Base-by-base conservation (phyloP, 2,888 invertebrate species). In the Rhorus exstirpatorius region DNA sequence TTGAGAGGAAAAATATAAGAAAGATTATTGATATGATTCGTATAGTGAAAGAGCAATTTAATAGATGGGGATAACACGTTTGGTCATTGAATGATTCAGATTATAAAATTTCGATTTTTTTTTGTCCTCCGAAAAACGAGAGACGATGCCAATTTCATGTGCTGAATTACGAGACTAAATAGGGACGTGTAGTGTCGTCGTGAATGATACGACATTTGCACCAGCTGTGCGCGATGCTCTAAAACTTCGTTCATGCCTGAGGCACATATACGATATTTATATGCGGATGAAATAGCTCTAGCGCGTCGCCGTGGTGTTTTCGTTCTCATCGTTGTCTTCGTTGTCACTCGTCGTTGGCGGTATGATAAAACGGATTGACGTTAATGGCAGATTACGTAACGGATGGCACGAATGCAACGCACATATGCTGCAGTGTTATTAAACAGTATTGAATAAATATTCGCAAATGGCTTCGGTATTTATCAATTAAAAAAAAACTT, bases 191-290 rank as follows among this genome's bases (percentile, higher is more conserved):
- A 7, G n/a, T n/a, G 51, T 51, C 65, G 82, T 83, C 86, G 88
- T 87, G 86, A 87, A 90, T 88, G 90, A 87, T 87, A 87, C 88
- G 86, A 85, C 85, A 84, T 83, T 84, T 85, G 78, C 83, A 83
- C 79, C 87, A 89, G 84, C 87, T 88, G 86, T 85, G n/a, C n/a
- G 14, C n/a, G 85, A 85, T 83, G 81, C 72, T 77, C 35, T 70
- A 77, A 72, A 81, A 75, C 67, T 67, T 70, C 60, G 76, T 76
- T 19, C 10, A 51, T 49, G 63, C 38, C 35, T 53, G 38, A 26
- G 74, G 53, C 51, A 38, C 44, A 26, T 68, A 53, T 0, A 12
- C 61, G 53, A 6, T 41, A 14, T 31, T 14, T 14, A 12, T 19
- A 17, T n/a, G 19, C 35, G 10, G 44, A 6, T 21, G 19, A 44